A percentile compares a stretch with the other conserved stretches of the same genome.
phyloP scores from a whole-genome alignment of 1,140 invertebrate genomes.

The Philopotamus ludificatus region DNA sequence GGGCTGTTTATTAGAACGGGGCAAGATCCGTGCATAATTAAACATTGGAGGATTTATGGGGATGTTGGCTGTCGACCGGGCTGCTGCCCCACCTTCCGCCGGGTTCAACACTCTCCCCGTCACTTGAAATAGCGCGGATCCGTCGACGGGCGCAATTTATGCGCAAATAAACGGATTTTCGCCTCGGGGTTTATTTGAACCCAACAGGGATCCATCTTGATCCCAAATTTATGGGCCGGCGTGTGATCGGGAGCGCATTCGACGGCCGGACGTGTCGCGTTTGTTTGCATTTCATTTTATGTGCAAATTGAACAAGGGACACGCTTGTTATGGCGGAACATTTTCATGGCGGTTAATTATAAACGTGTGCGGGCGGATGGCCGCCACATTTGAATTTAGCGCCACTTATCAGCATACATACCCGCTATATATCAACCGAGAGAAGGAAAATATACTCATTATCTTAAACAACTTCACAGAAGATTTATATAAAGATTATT shows the following conservation, averaged over 20 bases:
- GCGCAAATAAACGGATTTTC: slow-evolving; percentile 20
- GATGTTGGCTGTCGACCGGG: background rate
- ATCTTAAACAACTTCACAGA: too few relatives aligned
- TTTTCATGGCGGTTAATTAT: background rate
- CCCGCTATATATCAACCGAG: too few relatives aligned
- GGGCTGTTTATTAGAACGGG: background rate
- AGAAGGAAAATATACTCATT: too few relatives aligned
- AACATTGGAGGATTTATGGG: background rate
- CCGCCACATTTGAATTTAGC: too few relatives aligned
- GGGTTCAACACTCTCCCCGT: slow-evolving; percentile 15
- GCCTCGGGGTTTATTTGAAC: background rate
- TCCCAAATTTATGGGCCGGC: background rate
- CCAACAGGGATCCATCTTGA: too few relatives aligned
- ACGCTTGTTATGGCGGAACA: background rate
- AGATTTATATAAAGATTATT: too few relatives aligned
- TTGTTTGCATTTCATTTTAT: too few relatives aligned
- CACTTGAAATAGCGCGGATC: slow-evolving; percentile 17
- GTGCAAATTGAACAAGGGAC: background rate
- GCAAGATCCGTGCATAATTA: background rate
- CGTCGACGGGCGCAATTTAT: slow-evolving; percentile 15
- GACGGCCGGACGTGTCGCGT: too few relatives aligned
- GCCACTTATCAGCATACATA: too few relatives aligned
- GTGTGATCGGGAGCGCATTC: too few relatives aligned
- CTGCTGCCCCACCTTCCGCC: background rate
- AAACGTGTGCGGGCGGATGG: too few relatives aligned